Evolutionary conservation across 2,888 invertebrate species (phyloP).

Genomic region (Zygogramma bicolorata): DNA sequence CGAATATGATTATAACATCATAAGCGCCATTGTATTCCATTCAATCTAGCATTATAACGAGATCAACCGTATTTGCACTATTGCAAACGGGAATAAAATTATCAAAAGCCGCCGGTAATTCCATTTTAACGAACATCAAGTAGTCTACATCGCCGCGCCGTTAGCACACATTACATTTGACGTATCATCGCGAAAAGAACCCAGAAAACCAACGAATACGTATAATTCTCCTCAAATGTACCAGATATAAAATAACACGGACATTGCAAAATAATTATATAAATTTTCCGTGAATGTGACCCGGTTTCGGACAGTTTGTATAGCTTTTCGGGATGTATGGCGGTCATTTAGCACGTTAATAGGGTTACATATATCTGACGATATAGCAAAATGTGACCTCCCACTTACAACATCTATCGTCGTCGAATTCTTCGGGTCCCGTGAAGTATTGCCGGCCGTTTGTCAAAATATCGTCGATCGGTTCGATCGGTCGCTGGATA

Average conservation of each 20-base stretch:
- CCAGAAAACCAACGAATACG: conserved; percentile 10
- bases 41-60: too few relatives aligned
- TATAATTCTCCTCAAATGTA: conserved; percentile 33
- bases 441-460: conserved; percentile 37
- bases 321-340: conserved; percentile 52
- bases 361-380: conserved; percentile 47
- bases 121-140: neutral
- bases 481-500: conserved; percentile 22
- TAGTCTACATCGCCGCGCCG: too few relatives aligned
- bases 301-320: conserved; percentile 53
- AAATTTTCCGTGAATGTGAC: conserved; percentile 51
- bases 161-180: neutral
- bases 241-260: conserved; percentile 39
- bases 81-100: too few relatives aligned
- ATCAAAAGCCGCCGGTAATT: neutral
- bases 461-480: conserved; percentile 35
- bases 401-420: conserved; percentile 36
- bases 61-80: too few relatives aligned
- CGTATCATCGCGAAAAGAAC: conserved; percentile 2
- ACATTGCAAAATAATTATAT: conserved; percentile 49
- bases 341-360: conserved; percentile 53
- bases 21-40: too few relatives aligned
- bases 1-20: too few relatives aligned
- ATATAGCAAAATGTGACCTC: conserved; percentile 36
- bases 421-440: conserved; percentile 32